Conservation (phyloP, 2,888 invertebrate species). For the Apamea anceps region DNA sequence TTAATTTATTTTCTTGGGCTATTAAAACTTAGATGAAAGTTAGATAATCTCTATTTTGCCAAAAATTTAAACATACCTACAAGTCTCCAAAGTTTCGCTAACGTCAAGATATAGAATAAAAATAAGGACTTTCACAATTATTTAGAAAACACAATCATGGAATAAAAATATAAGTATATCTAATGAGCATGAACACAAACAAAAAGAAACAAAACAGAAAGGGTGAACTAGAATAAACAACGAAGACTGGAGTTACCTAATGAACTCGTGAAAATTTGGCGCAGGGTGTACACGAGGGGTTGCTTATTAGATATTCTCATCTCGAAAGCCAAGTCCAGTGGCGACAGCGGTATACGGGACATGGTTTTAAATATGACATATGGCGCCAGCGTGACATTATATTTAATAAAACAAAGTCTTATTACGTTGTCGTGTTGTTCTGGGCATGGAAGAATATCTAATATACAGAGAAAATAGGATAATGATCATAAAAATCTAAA, state of each 20-base stretch:
- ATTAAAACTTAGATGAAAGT: neutral
- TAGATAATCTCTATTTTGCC: neutral
- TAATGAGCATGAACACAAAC: constrained; percentile 77
- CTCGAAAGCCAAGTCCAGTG: constrained; percentile 76
- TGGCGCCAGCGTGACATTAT: constrained; percentile 56
- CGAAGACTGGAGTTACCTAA: constrained; percentile 83
- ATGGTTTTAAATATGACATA: constrained; percentile 73
- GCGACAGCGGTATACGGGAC: constrained; percentile 71
- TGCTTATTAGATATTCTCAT: constrained; percentile 84
- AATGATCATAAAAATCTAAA: constrained; percentile 31
- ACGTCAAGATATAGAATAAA: neutral
- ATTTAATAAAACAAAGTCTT: constrained; percentile 38
- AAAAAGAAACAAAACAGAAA: constrained; percentile 76
- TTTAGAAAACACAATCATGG: constrained; percentile 31
- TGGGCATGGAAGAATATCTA: neutral
- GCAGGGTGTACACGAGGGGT: constrained; percentile 79
- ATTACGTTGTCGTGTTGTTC: neutral
- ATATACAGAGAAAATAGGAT: constrained; percentile 20
- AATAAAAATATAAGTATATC: constrained; percentile 52
- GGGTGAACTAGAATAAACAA: constrained; percentile 84
- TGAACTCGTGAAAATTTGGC: constrained; percentile 84
- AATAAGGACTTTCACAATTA: constrained; percentile 3
- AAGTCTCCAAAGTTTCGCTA: neutral
- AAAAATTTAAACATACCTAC: neutral
- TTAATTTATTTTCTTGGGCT: neutral